Percentiles rank a stretch among this genome's conserved stretches.
Evolutionary conservation across 2,797 vertebrate species (phyloP).

Genomic region (Artibeus lituratus): DNA sequence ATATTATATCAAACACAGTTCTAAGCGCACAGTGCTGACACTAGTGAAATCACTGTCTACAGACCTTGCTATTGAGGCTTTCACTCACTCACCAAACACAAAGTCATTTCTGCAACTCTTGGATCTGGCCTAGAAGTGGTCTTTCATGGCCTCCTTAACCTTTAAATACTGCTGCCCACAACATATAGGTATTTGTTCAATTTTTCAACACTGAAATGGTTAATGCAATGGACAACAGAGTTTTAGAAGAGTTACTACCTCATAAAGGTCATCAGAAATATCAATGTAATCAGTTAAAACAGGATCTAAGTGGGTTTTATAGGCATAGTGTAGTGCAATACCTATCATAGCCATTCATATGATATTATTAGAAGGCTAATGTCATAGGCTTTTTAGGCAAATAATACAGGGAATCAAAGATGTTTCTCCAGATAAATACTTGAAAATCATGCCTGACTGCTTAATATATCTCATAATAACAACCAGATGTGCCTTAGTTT

Average conservation of each 20-base stretch:
- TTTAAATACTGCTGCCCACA: not conserved
- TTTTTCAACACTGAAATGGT: not conserved
- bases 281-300: not conserved
- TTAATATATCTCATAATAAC: not conserved
- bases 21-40: not conserved
- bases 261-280: not conserved
- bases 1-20: not conserved
- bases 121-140: not conserved
- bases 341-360: not conserved
- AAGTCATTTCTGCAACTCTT: not conserved
- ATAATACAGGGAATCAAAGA: not conserved
- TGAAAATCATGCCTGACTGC: not conserved
- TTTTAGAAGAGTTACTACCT: not conserved
- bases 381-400: not conserved
- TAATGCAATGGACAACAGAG: not conserved
- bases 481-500: not conserved
- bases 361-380: not conserved
- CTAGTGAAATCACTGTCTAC: not conserved
- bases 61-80: not conserved
- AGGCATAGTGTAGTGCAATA: not conserved
- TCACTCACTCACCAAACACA: not conserved
- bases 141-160: not conserved
- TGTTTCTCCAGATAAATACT: not conserved
- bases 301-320: not conserved
- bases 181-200: not conserved